Base-by-base conservation (phyloP, 2,113 vertebrate species). In the Chaetodon trifascialis region DNA sequence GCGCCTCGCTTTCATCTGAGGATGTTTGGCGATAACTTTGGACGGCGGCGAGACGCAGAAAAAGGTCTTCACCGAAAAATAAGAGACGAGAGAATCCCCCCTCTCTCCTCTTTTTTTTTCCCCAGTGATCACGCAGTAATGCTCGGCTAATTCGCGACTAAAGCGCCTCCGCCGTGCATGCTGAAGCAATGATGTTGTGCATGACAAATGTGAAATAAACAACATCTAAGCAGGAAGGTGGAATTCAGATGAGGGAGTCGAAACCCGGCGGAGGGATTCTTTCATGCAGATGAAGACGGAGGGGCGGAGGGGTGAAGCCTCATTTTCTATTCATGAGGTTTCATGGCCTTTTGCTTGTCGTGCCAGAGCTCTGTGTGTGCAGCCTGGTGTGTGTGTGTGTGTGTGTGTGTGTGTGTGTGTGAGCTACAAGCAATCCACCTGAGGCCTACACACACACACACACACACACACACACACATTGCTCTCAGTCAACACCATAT, bases 311-410 rank as follows among this genome's bases (percentile, higher is more conserved):
- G 78, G 75, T 23, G 84, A 86, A 79, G 76, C 73, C 88, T 93
- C 85, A 91, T 90, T 89, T 87, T 80, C 74, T 86, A 93, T 90
- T 90, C 90, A 92, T 90, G 90, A 90, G 89, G 65, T 89, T 92
- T 87, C 86, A 30, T 78, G 89, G 87, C 89, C 89, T 90, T 93
- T 92, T 67, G 82, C 78, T 89, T 55, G 85, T 78, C 51, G 71
- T 77, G 89, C 76, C 76, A 72, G 54, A 82, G 54, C 82, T 78
- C 17, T 56, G 51, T 8, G 52, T 21, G 72, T 55, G 38, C 21
- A 62, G 10, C 21, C 7, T 59, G 40, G 58, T 47, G 58, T 52
- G 73, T 66, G 63, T 63, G 65, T 55, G 73, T 69, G 58, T 66
- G 63, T 63, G 65, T 55, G 73, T 69, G 58, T 47, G 52, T 52